Conservation (phyloP, 2,888 invertebrate genomes). For the Zele albiditarsus region DNA sequence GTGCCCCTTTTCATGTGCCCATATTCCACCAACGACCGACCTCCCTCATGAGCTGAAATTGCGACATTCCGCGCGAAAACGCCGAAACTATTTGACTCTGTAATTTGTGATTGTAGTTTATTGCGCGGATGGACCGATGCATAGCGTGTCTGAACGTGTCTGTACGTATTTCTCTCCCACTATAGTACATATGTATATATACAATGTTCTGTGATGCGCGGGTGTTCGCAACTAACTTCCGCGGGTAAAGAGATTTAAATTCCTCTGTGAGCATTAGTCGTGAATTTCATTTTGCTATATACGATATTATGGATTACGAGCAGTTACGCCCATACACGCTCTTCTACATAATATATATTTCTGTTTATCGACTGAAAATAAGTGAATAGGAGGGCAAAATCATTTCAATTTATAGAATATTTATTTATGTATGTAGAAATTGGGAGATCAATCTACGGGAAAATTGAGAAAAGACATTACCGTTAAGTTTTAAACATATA, state of each 20-base stretch:
- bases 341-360: neutral
- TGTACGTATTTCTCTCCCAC: slow-evolving; percentile 37
- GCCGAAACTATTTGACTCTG: slow-evolving; percentile 73
- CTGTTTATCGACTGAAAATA: neutral
- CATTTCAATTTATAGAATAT: neutral
- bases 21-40: slow-evolving; percentile 39
- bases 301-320: neutral
- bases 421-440: neutral
- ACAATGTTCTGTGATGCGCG: slow-evolving; percentile 25
- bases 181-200: slow-evolving; percentile 21
- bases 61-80: slow-evolving; percentile 71
- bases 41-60: slow-evolving; percentile 61
- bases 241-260: slow-evolving; percentile 39
- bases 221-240: slow-evolving; percentile 34
- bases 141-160: slow-evolving; percentile 43
- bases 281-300: slow-evolving; percentile 38
- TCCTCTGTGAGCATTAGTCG: slow-evolving; percentile 35
- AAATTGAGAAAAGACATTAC: neutral
- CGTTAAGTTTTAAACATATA: slow-evolving; percentile 27
- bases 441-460: neutral
- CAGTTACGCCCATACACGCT: neutral
- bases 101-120: slow-evolving; percentile 73
- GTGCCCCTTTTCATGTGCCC: slow-evolving; percentile 12
- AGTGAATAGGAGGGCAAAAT: neutral
- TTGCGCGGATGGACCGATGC: slow-evolving; percentile 69